Conservation (phyloP, 2,888 invertebrate species). For the Diarsia rubi region DNA sequence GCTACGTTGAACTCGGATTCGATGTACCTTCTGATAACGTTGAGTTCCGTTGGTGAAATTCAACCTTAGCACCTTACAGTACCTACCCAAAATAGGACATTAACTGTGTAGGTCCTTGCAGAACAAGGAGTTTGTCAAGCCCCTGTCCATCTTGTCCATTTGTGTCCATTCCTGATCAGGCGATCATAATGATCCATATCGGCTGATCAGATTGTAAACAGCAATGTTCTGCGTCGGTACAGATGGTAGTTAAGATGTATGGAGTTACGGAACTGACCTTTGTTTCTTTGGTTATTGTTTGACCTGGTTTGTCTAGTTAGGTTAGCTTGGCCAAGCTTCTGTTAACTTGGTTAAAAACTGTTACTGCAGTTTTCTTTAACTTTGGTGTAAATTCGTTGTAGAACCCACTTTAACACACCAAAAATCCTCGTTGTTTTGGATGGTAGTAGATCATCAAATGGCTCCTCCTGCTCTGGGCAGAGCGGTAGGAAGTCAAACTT, state of each 20-base stretch:
- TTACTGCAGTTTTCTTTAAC: too few species aligned
- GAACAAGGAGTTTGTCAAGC: slow-evolving; percentile 36
- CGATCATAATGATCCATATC: slow-evolving; percentile 61
- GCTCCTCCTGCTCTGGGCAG: too few species aligned
- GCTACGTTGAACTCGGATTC: too few species aligned
- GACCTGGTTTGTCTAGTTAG: neutral
- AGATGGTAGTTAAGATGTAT: slow-evolving; percentile 66
- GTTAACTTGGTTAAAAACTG: neutral
- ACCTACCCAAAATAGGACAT: neutral
- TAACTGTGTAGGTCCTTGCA: slow-evolving; percentile 15
- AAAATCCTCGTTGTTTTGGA: too few species aligned
- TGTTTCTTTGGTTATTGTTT: slow-evolving; percentile 35
- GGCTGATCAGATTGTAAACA: slow-evolving; percentile 59
- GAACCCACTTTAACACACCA: neutral
- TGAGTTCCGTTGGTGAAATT: too few species aligned
- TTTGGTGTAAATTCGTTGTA: neutral
- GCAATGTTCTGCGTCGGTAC: slow-evolving; percentile 39
- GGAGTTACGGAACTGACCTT: slow-evolving; percentile 30
- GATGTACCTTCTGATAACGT: too few species aligned
- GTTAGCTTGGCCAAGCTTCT: neutral
- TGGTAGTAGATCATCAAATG: too few species aligned
- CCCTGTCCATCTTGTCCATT: slow-evolving; percentile 41
- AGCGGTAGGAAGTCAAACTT: too few species aligned
- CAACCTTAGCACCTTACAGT: neutral
- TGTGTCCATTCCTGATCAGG: slow-evolving; percentile 43